phyloP scores from a whole-genome alignment of 2,113 vertebrate genomes.

The Baryphthengus martii region DNA sequence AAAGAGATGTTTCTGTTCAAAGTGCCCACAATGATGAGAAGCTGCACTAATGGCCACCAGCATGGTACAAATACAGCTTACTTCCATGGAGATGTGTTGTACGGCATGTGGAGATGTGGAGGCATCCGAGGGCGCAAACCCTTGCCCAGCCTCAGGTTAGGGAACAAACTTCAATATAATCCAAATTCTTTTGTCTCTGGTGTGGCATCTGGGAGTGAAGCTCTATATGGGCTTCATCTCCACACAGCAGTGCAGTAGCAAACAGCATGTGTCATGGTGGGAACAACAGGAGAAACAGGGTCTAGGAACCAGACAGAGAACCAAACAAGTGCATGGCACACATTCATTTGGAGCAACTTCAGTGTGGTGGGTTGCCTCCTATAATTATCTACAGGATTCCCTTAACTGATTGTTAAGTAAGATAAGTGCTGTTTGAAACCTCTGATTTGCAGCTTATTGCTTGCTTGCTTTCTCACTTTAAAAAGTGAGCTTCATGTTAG shows the following conservation, averaged over 20 bases:
- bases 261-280: fast-evolving
- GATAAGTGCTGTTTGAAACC: not conserved
- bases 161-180: not conserved
- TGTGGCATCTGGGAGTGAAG: fast-evolving
- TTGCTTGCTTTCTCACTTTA: not conserved
- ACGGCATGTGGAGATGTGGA: not conserved
- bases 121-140: not conserved
- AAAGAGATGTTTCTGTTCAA: fast-evolving
- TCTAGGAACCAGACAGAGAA: not conserved
- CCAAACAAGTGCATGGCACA: not conserved
- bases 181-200: not conserved
- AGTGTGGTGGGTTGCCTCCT: not conserved
- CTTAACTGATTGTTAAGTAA: not conserved
- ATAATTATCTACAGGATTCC: not conserved
- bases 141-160: not conserved
- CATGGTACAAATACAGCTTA: not conserved
- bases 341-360: not conserved
- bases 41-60: not conserved
- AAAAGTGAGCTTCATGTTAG: not conserved
- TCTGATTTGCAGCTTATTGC: not conserved
- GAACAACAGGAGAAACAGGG: not conserved
- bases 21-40: not conserved
- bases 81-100: not conserved
- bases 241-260: not conserved
- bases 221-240: not conserved